These are phyloP conservation scores for Ichneumoninae sp. DNA, from an alignment of 2,888 invertebrate genomes.

Conservation along the genomic window DNA sequence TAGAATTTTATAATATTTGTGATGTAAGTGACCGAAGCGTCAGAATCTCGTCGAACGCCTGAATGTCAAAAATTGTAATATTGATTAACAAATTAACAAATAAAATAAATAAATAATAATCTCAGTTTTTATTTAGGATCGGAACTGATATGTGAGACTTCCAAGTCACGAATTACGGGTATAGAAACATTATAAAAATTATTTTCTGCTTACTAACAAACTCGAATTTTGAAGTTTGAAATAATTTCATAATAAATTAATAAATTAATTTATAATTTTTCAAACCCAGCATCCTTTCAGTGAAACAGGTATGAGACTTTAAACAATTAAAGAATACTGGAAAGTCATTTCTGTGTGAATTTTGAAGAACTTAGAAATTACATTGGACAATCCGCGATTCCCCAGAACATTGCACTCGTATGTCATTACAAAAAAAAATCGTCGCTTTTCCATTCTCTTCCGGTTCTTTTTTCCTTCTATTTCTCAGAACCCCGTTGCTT, in stretches of 20 bases:
- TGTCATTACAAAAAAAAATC: not conserved
- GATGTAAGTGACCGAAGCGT: not conserved
- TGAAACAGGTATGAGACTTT: not conserved
- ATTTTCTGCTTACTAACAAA: too few relatives aligned
- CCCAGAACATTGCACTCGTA: not conserved
- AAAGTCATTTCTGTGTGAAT: not conserved
- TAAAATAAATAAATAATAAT: too few relatives aligned
- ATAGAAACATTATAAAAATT: too few relatives aligned
- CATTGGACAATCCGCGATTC: not conserved
- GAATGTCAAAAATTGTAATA: too few relatives aligned
- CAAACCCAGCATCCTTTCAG: too few relatives aligned
- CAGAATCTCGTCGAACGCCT: not conserved
- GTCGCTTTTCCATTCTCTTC: not conserved
- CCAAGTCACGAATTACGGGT: too few relatives aligned
- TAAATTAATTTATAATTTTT: too few relatives aligned
- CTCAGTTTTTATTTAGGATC: too few relatives aligned
- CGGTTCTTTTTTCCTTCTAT: slow-evolving; percentile 17
- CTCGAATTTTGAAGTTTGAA: too few relatives aligned
- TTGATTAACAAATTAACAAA: too few relatives aligned
- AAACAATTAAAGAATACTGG: not conserved
- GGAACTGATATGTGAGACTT: too few relatives aligned
- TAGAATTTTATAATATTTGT: not conserved
- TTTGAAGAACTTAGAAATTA: not conserved
- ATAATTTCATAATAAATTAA: too few relatives aligned
- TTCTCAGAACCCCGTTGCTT: slow-evolving; percentile 44